phyloP scores from a whole-genome alignment of 2,797 vertebrate genomes.

The Cossypha dichroa region DNA sequence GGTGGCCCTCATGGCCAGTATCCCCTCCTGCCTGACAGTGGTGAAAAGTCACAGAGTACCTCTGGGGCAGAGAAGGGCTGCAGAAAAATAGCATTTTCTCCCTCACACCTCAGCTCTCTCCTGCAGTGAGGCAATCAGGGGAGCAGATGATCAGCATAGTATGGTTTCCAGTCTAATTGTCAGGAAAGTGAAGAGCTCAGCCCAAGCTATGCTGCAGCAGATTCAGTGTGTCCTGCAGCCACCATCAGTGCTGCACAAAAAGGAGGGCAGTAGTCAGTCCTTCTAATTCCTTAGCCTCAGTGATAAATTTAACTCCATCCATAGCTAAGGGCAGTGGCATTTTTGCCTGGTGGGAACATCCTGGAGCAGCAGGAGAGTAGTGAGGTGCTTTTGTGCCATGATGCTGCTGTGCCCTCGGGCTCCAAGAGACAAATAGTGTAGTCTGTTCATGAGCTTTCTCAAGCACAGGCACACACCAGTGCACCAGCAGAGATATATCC shows the following conservation, averaged over 20 bases:
- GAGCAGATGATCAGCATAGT: slow-evolving; percentile 24
- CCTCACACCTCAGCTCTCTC: background rate
- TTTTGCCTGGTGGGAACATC: background rate
- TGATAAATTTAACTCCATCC: background rate
- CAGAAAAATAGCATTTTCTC: background rate
- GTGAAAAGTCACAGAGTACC: background rate
- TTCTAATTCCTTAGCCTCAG: background rate
- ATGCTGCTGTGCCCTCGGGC: background rate
- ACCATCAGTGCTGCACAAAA: background rate
- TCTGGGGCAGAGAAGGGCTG: background rate
- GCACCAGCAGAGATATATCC: background rate
- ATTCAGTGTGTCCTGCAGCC: background rate
- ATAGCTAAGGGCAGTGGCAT: background rate
- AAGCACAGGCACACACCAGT: background rate
- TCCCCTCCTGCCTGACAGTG: background rate
- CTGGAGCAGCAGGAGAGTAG: background rate
- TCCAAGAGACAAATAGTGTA: background rate
- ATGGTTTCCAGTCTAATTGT: slow-evolving; percentile 49
- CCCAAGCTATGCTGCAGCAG: background rate
- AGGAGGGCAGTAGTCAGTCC: background rate
- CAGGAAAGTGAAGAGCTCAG: slow-evolving; percentile 28
- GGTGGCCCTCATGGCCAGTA: background rate
- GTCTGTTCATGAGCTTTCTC: background rate
- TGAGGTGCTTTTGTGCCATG: background rate
- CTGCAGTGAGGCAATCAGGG: background rate